These are phyloP conservation scores for Autographa gamma DNA, from an alignment of 2,888 invertebrate genomes.

Conservation along the genomic window DNA sequence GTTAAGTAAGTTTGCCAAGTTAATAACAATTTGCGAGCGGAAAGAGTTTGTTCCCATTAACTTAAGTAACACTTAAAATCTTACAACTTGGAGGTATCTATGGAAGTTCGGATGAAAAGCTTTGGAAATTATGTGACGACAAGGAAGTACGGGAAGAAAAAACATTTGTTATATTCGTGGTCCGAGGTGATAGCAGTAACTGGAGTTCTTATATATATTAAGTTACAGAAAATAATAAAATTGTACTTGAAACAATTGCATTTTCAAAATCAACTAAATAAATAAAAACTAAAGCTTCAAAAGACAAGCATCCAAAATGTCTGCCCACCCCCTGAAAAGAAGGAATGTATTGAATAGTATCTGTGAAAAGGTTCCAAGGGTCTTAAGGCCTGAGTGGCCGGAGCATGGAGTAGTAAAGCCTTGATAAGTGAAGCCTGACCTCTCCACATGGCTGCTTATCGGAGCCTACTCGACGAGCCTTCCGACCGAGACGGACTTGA, in stretches of 20 bases:
- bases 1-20: constrained; percentile 48
- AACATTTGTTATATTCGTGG: no score
- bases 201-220: no score
- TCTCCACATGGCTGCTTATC: background rate
- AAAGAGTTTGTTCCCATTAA: constrained; percentile 45
- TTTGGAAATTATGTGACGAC: background rate
- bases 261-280: no score
- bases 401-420: constrained; percentile 5
- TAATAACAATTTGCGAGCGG: constrained; percentile 50
- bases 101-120: background rate
- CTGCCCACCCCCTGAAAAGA: background rate
- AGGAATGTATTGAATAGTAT: background rate
- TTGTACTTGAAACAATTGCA: no score
- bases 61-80: constrained; percentile 34
- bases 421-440: constrained; percentile 3
- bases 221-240: no score
- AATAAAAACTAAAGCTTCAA: background rate
- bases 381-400: constrained; percentile 3
- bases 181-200: no score
- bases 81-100: constrained; percentile 30
- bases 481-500: background rate
- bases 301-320: background rate
- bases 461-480: background rate
- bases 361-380: background rate
- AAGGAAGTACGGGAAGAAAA: background rate